Evolutionary conservation across 2,797 vertebrate species (phyloP), one percentile per base, ranked within the genome.

Genomic region (Phrynocephalus vlangalii): DNA sequence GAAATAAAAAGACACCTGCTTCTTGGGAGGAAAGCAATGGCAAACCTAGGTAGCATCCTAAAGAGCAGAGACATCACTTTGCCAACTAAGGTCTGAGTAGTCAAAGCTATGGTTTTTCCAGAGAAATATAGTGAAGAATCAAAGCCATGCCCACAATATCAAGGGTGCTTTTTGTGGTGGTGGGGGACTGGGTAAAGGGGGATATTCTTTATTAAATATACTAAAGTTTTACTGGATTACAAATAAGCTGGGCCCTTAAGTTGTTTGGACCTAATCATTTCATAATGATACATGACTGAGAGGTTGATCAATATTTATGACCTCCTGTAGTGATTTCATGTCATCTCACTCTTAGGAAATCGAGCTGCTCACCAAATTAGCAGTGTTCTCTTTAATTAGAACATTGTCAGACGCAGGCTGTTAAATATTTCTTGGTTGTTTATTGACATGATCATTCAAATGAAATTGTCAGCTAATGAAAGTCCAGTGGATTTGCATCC

Each of bases 401-500:
- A 91, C 93, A 90, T 93, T 93, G 90, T 86, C 86, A 87, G 13
- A 91, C 91, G 92, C 90, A 79, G 28, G 88, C 90, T 92, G 83
- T 81, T 83, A 93, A 92, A 52, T 90, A 92, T 93, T 94, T 96
- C 96, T 96, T 96, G 95, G 87, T 82, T 94, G 94, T 92, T 94
- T 95, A 95, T 94, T 95, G 95, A 96, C 92, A 92, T 95, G 95
- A 88, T 90, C 95, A 94, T 96, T 96, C 95, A 95, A 90, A 92
- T 95, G 93, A 96, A 95, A 96, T 92, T 94, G 93, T 94, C 92
- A 90, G 72, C 90, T 96, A 97, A 97, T 97, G 96, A 97, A 95
- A 96, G 96, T 95, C 92, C 92, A 91, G 95, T 91, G 90, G 93
- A 95, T 96, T 97, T 96, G 91, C 95, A 95, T 96, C 95, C 95